Evolutionary conservation across 2,113 vertebrate species (phyloP).

Genomic region (Oostethus manadensis): DNA sequence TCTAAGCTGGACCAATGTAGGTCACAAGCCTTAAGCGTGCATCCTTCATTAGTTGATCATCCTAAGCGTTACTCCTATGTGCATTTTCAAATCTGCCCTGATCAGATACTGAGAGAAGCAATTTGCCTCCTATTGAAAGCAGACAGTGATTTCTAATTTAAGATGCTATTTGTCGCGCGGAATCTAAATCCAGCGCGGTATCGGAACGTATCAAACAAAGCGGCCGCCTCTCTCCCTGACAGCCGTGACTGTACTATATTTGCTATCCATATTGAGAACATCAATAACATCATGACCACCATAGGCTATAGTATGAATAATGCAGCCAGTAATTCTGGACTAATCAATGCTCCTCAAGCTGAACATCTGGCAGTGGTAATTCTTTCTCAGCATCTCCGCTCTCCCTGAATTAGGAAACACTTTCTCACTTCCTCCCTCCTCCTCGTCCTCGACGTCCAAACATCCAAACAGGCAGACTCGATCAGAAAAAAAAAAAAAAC

Average conservation of each 20-base stretch:
- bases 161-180: conserved; percentile 37
- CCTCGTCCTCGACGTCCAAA: conserved; percentile 34
- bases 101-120: conserved; percentile 49
- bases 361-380: conserved; percentile 73
- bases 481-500: conserved; percentile 68
- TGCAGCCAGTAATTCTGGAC: conserved; percentile 69
- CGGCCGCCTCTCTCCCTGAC: conserved; percentile 47
- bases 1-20: conserved; percentile 58
- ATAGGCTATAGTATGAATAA: conserved; percentile 70
- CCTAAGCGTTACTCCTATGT: conserved; percentile 52
- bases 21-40: conserved; percentile 58
- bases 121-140: conserved; percentile 44
- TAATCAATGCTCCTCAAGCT: conserved; percentile 73
- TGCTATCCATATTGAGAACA: conserved; percentile 67
- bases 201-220: conserved; percentile 43
- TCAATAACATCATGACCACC: conserved; percentile 71
- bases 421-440: conserved; percentile 38
- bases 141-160: conserved; percentile 43
- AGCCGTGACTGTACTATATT: conserved; percentile 63
- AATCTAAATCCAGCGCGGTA: conserved; percentile 45
- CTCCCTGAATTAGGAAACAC: conserved; percentile 70
- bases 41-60: conserved; percentile 55
- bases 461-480: conserved; percentile 57
- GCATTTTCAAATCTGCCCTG: conserved; percentile 52
- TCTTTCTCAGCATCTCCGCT: conserved; percentile 67